Conservation (phyloP, 2,888 invertebrate species). For the Petrolisthes manimaculis region DNA sequence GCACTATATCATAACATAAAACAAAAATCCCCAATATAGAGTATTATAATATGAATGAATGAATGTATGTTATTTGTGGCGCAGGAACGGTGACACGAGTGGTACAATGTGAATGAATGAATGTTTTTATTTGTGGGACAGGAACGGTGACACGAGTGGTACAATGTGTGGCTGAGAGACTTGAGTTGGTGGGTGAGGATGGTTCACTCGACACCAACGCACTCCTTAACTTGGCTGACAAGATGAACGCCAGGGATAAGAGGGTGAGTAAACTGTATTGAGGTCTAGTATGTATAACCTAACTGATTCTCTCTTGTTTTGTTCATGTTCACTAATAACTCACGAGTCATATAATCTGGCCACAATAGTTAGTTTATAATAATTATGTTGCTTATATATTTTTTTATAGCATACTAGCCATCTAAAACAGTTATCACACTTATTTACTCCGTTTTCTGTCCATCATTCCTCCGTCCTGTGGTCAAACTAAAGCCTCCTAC, state of each 20-base stretch:
- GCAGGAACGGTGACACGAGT: neutral
- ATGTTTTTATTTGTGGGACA: neutral
- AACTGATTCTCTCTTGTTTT: too few relatives aligned
- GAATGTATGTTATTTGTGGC: neutral
- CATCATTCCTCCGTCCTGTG: too few relatives aligned
- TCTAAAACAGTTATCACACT: too few relatives aligned
- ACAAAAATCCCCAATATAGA: neutral
- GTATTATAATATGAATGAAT: neutral
- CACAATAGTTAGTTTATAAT: too few relatives aligned
- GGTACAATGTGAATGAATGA: neutral
- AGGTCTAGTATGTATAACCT: too few relatives aligned
- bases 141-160: neutral
- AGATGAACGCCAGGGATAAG: neutral
- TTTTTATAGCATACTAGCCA: too few relatives aligned
- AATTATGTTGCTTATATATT: too few relatives aligned
- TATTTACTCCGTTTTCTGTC: too few relatives aligned
- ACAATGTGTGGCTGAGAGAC: neutral
- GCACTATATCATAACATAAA: neutral
- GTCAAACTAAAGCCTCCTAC: too few relatives aligned
- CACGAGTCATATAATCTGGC: too few relatives aligned
- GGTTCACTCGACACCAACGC: constrained; percentile 25
- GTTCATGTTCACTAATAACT: too few relatives aligned
- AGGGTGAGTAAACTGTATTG: neutral
- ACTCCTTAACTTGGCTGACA: neutral
- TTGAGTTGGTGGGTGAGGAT: neutral